A percentile compares a stretch with the other conserved stretches of the same genome.
Evolutionary conservation across 2,113 vertebrate species (phyloP).

Genomic region (Malurus alboscapulatus): DNA sequence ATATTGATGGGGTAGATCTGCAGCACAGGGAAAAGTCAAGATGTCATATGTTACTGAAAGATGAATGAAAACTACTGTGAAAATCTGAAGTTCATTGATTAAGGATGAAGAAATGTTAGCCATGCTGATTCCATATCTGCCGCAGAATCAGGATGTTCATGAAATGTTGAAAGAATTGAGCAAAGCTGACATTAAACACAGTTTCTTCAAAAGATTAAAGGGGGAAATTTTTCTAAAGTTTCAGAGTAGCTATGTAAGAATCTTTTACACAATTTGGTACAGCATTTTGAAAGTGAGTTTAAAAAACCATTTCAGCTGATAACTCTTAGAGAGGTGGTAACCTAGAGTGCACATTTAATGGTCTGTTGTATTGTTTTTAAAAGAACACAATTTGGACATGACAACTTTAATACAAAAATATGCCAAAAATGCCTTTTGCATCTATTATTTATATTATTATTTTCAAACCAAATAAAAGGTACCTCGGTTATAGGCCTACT

Average conservation of each 20-base stretch:
- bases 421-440: background rate
- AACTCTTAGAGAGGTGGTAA: background rate
- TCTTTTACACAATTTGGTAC: background rate
- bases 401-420: background rate
- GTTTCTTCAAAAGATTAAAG: background rate
- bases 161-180: background rate
- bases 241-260: background rate
- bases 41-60: background rate
- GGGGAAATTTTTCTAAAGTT: background rate
- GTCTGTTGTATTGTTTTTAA: background rate
- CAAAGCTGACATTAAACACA: background rate
- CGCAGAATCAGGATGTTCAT: background rate
- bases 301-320: background rate
- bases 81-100: background rate
- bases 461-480: background rate
- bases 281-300: background rate
- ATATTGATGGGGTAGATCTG: background rate
- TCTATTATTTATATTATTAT: background rate
- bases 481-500: background rate
- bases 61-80: background rate
- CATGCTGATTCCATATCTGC: background rate
- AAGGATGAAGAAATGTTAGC: background rate
- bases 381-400: background rate
- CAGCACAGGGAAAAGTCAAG: background rate
- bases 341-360: background rate